A percentile compares a stretch with the other conserved stretches of the same genome.
phyloP scores from a whole-genome alignment of 2,113 vertebrate species.

The Triplophysa rosa region DNA sequence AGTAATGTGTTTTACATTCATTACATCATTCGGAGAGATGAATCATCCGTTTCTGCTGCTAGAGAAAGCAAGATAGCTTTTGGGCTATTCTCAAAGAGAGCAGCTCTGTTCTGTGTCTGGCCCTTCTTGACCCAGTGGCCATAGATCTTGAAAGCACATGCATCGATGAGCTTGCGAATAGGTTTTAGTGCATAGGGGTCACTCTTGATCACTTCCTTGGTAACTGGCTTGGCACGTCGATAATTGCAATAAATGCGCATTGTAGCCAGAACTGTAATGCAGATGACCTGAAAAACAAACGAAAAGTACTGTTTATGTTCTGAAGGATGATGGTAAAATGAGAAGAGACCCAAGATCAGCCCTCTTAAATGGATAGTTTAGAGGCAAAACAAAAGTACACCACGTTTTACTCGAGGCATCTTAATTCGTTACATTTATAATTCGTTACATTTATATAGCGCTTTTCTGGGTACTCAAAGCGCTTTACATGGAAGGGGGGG shows the following conservation, averaged over 20 bases:
- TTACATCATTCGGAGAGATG: constrained; percentile 63
- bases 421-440: no score
- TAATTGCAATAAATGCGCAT: constrained; percentile 95
- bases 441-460: no score
- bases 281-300: constrained; percentile 80
- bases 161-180: constrained; percentile 91
- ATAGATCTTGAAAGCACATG: constrained; percentile 93
- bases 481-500: no score
- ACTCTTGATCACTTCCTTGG: constrained; percentile 84
- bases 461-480: no score
- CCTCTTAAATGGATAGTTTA: no score
- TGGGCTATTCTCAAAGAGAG: constrained; percentile 95
- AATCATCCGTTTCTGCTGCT: constrained; percentile 70
- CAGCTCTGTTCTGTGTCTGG: constrained; percentile 93
- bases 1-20: neutral
- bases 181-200: constrained; percentile 92
- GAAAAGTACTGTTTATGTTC: neutral
- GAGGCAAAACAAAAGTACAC: no score
- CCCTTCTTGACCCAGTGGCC: constrained; percentile 99
- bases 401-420: no score
- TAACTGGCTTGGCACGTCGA: constrained; percentile 85
- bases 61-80: constrained; percentile 88
- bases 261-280: constrained; percentile 87
- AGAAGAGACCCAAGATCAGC: no score
- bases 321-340: no score